A percentile compares a stretch with the other conserved stretches of the same genome.
These are phyloP conservation scores for Bagarius yarrelli DNA, from an alignment of 2,113 vertebrate species.

Conservation along the genomic window DNA sequence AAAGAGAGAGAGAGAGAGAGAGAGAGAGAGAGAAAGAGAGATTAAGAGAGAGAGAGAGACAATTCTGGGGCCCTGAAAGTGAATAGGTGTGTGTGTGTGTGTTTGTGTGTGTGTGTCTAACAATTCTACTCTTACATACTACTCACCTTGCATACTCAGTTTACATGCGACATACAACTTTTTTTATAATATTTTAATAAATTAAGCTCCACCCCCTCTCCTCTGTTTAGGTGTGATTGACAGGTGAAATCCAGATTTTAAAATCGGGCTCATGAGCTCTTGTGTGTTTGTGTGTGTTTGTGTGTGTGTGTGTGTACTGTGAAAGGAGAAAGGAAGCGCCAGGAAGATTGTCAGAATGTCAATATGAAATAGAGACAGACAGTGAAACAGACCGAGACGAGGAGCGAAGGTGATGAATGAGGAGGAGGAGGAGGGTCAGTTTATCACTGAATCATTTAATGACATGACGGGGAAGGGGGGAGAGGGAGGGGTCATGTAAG, in stretches of 20 bases:
- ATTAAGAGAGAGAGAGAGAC: background rate
- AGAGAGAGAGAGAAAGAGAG: background rate
- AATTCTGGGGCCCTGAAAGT: background rate
- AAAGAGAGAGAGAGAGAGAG: background rate
- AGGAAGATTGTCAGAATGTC: constrained; percentile 53
- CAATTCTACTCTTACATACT: too few species aligned
- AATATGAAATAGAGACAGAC: constrained; percentile 53
- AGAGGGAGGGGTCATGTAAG: constrained; percentile 8
- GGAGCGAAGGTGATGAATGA: constrained; percentile 47
- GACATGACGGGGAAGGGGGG: background rate
- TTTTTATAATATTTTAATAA: too few species aligned
- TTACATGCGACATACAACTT: too few species aligned
- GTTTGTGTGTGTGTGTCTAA: too few species aligned
- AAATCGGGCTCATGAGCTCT: too few species aligned
- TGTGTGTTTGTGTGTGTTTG: background rate
- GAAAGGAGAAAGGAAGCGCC: background rate
- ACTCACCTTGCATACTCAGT: too few species aligned
- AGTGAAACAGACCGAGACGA: constrained; percentile 42
- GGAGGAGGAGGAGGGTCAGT: constrained; percentile 36
- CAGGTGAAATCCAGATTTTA: too few species aligned
- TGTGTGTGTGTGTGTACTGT: constrained; percentile 3
- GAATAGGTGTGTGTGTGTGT: background rate
- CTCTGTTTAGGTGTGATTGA: too few species aligned
- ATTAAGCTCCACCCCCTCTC: too few species aligned
- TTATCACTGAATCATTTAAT: constrained; percentile 36